A percentile compares a stretch with the other conserved stretches of the same genome.
Evolutionary conservation across 2,113 vertebrate genomes (phyloP).

Genomic region (Poeciliopsis prolifica): DNA sequence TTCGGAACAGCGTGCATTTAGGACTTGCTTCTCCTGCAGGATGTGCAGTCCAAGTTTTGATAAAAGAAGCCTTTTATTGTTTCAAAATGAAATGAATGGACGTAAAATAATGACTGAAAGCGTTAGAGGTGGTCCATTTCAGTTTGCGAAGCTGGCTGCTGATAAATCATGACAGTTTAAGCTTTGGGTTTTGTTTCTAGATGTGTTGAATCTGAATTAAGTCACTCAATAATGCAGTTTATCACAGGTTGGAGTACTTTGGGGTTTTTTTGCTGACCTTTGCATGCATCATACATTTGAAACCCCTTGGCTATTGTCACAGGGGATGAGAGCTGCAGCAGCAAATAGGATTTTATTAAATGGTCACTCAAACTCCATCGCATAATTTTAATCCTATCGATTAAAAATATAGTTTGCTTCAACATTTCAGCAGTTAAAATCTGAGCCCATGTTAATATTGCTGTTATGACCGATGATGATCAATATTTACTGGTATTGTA

Average conservation of each 20-base stretch:
- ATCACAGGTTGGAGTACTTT: constrained; percentile 50
- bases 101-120: constrained; percentile 67
- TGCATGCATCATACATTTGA: constrained; percentile 54
- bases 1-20: neutral
- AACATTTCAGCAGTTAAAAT: too few relatives aligned
- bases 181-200: constrained; percentile 57
- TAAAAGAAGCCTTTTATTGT: constrained; percentile 71
- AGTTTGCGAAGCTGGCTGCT: constrained; percentile 43
- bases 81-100: constrained; percentile 67
- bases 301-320: constrained; percentile 38
- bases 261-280: constrained; percentile 49
- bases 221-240: constrained; percentile 68
- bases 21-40: neutral
- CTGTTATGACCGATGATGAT: too few relatives aligned
- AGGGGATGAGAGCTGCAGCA: constrained; percentile 1
- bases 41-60: constrained; percentile 22
- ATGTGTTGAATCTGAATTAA: constrained; percentile 64
- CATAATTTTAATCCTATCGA: neutral
- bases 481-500: too few relatives aligned
- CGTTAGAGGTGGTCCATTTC: constrained; percentile 70
- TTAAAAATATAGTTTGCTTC: too few relatives aligned
- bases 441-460: too few relatives aligned
- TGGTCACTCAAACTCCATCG: neutral
- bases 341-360: neutral
- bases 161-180: constrained; percentile 55